Percentiles rank a stretch among this genome's conserved stretches.
Conservation (phyloP, 2,797 vertebrate species). For the Xiphophorus birchmanni region DNA sequence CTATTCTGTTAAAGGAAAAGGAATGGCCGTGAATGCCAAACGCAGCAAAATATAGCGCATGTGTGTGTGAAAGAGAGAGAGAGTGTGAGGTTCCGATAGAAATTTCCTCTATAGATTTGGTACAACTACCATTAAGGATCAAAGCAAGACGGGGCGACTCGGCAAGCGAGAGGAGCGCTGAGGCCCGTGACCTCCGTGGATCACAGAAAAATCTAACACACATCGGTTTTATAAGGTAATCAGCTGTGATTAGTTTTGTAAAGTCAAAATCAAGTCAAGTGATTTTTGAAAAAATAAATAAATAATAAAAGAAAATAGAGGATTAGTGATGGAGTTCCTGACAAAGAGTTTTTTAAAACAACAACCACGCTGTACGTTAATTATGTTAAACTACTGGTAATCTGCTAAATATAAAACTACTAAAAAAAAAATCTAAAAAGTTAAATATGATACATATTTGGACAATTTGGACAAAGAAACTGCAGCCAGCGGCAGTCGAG, state of each 20-base stretch:
- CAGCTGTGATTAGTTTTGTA: not conserved
- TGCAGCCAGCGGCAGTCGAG: not conserved
- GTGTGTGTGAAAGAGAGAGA: no score
- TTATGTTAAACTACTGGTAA: not conserved
- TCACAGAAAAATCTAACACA: not conserved
- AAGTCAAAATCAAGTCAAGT: not conserved
- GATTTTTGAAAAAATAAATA: not conserved
- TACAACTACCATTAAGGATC: not conserved
- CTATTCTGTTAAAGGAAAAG: slow-evolving; percentile 42
- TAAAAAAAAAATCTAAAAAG: not conserved
- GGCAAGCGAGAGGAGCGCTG: not conserved
- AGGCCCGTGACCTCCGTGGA: slow-evolving; percentile 49
- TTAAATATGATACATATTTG: not conserved
- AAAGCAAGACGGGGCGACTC: not conserved
- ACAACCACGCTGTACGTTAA: not conserved
- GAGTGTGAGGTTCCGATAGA: not conserved
- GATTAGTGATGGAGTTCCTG: not conserved
- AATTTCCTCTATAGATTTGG: not conserved
- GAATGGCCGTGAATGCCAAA: slow-evolving; percentile 22
- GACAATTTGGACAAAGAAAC: not conserved
- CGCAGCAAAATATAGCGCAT: not conserved
- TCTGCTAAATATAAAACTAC: not conserved
- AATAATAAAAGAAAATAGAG: no score
- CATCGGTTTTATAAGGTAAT: not conserved
- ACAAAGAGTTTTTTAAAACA: not conserved